Evolutionary conservation across 2,113 vertebrate genomes (phyloP).

Genomic region (Hippoglossus stenolepis): DNA sequence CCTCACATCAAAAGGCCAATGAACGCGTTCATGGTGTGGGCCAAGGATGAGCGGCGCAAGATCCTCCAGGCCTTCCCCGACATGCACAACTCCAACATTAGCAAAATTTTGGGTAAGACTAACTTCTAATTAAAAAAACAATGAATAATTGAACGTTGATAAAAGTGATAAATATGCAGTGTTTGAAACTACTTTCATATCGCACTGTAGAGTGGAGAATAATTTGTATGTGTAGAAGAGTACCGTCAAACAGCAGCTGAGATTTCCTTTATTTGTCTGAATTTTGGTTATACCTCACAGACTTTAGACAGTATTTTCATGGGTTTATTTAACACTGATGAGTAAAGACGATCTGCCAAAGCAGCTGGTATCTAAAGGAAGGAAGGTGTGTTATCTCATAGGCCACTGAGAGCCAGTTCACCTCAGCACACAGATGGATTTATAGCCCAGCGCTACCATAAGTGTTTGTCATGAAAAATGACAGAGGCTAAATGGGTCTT

Average conservation of each 20-base stretch:
- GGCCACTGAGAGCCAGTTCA: slow-evolving; percentile 63
- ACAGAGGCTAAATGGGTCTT: slow-evolving; percentile 83
- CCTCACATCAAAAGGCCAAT: slow-evolving; percentile 99
- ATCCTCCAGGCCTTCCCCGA: slow-evolving; percentile 99
- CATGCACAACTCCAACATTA: slow-evolving; percentile 99
- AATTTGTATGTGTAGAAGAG: not conserved
- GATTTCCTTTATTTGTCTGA: slow-evolving; percentile 12
- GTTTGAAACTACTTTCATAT: not conserved
- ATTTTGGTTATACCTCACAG: not conserved
- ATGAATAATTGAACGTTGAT: not conserved
- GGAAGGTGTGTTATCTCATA: slow-evolving; percentile 44
- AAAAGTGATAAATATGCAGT: not conserved
- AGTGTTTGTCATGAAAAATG: slow-evolving; percentile 85
- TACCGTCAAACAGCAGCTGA: not conserved
- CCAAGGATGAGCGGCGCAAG: slow-evolving; percentile 98
- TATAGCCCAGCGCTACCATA: slow-evolving; percentile 77
- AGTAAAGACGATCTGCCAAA: slow-evolving; percentile 20
- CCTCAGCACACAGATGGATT: slow-evolving; percentile 77
- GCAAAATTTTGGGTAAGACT: slow-evolving; percentile 97
- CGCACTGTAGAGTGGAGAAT: not conserved
- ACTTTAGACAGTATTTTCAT: not conserved
- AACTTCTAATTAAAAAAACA: not conserved
- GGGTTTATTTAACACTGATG: slow-evolving; percentile 4
- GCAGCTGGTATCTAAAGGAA: slow-evolving; percentile 19
- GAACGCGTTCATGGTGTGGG: slow-evolving; percentile 99